phyloP scores from a whole-genome alignment of 1,140 invertebrate species.

The Drosophila ogumai region DNA sequence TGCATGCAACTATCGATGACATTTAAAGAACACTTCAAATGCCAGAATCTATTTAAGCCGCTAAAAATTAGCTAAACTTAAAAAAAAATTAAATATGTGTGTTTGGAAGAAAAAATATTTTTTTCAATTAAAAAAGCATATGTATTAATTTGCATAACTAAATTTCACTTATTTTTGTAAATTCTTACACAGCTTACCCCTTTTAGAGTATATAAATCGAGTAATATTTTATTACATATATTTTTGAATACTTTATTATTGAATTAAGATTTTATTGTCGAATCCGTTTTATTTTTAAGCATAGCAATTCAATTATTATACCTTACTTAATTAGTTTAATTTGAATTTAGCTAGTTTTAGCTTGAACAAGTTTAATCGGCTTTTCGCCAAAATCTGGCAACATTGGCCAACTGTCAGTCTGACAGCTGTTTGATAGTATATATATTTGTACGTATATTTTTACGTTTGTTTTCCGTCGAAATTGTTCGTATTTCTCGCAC shows the following conservation, averaged over 20 bases:
- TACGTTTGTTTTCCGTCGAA: slow-evolving; percentile 35
- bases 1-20: background rate
- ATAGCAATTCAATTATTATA: no score
- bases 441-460: slow-evolving; percentile 34
- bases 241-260: no score
- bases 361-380: background rate
- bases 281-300: no score
- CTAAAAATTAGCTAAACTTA: background rate
- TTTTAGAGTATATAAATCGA: no score
- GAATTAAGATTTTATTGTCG: no score
- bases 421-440: slow-evolving; percentile 38
- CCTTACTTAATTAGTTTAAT: no score
- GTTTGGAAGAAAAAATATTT: no score
- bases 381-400: background rate
- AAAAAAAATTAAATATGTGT: no score
- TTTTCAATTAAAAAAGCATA: background rate
- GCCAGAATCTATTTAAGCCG: no score
- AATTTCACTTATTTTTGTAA: no score
- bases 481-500: slow-evolving; percentile 20
- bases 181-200: no score
- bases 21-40: background rate
- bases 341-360: background rate
- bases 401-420: slow-evolving; percentile 12
- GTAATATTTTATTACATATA: no score
- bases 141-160: background rate